Evolutionary conservation across 1,140 invertebrate species (phyloP).

Genomic region (Zaprionus tsacasi): DNA sequence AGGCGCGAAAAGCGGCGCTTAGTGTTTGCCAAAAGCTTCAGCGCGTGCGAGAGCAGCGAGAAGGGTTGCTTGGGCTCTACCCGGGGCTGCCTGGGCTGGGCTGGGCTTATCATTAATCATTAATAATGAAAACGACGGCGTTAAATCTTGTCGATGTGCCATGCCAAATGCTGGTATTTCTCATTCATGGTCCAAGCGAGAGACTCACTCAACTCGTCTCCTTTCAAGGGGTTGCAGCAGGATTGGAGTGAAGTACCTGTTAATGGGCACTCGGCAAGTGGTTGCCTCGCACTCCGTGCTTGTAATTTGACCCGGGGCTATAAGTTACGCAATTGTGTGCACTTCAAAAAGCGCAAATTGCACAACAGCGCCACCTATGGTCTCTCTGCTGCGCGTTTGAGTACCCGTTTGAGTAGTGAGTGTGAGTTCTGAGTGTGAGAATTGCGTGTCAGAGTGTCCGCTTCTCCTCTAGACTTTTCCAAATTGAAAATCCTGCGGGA

Average conservation of each 20-base stretch:
- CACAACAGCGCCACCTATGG: conserved; percentile 63
- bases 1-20: conserved; percentile 83
- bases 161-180: conserved; percentile 83
- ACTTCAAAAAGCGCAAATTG: conserved; percentile 79
- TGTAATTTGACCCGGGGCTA: conserved; percentile 83
- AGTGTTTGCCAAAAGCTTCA: conserved; percentile 80
- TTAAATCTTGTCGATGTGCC: conserved; percentile 79
- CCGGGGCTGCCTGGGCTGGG: neutral
- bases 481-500: conserved; percentile 76
- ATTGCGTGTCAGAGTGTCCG: conserved; percentile 49
- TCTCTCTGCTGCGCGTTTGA: conserved; percentile 7
- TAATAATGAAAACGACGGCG: conserved; percentile 83
- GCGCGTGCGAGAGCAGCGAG: conserved; percentile 48
- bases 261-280: conserved; percentile 79
- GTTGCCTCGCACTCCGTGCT: conserved; percentile 33
- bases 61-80: conserved; percentile 53
- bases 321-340: conserved; percentile 80
- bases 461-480: conserved; percentile 21
- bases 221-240: neutral
- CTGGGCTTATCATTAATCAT: conserved; percentile 81
- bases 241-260: conserved; percentile 73
- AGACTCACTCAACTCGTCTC: neutral
- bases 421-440: conserved; percentile 13
- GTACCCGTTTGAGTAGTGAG: neutral
- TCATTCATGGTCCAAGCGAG: conserved; percentile 45